Evolutionary conservation across 1,140 invertebrate genomes (phyloP).

Genomic region (Meloidogyne floridensis): DNA sequence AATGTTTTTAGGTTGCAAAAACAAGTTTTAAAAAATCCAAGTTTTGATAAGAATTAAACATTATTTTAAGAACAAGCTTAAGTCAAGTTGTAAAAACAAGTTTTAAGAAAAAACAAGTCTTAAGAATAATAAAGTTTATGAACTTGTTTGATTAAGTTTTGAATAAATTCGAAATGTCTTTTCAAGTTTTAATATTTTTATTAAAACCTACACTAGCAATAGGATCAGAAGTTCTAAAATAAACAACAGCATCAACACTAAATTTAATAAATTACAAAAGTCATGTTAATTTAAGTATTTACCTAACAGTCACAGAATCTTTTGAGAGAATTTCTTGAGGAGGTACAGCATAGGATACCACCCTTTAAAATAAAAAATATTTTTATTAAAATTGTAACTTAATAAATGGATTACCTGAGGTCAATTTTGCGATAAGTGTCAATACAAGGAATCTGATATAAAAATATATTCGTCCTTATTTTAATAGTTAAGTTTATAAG

Average conservation of each 20-base stretch:
- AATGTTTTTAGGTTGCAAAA: no score
- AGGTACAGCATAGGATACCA: conserved; percentile 65
- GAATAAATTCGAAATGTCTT: background rate
- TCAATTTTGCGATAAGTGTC: conserved; percentile 82
- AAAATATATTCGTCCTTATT: background rate
- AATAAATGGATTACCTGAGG: conserved; percentile 46
- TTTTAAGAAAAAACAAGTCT: no score
- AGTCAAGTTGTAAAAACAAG: no score
- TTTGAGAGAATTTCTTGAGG: conserved; percentile 65
- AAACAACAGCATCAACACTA: conserved; percentile 64
- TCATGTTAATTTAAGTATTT: no score
- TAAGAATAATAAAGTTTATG: no score
- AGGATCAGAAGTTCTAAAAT: conserved; percentile 65
- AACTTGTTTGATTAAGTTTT: no score
- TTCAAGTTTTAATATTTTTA: background rate
- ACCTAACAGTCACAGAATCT: conserved; percentile 59
- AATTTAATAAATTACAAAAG: background rate
- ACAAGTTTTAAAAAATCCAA: no score
- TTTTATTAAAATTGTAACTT: background rate
- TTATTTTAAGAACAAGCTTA: no score
- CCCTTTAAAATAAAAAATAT: conserved; percentile 46
- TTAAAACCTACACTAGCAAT: conserved; percentile 66
- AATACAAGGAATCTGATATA: conserved; percentile 76
- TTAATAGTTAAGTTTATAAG: background rate
- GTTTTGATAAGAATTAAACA: no score